These are phyloP conservation scores for Anastatus disparis DNA, from an alignment of 1,140 invertebrate species.

Conservation along the genomic window DNA sequence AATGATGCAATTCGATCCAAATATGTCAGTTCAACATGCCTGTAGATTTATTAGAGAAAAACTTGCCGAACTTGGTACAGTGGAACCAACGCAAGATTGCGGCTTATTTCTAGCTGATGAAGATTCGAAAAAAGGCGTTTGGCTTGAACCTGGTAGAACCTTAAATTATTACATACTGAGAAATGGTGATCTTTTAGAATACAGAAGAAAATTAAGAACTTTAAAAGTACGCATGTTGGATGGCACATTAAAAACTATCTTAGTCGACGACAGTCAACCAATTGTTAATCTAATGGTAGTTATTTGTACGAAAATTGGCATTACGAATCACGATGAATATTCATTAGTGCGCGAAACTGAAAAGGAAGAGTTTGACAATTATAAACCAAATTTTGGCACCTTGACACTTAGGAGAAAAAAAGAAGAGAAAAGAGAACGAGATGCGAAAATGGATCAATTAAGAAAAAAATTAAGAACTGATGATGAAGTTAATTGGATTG, in stretches of 20 bases:
- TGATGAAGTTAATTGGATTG: slow-evolving; percentile 99
- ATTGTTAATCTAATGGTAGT: slow-evolving; percentile 98
- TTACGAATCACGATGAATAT: slow-evolving; percentile 99
- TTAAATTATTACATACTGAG: slow-evolving; percentile 97
- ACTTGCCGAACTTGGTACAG: slow-evolving; percentile 83
- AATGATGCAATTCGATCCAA: slow-evolving; percentile 97
- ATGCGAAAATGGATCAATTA: slow-evolving; percentile 97
- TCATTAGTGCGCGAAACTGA: slow-evolving; percentile 90
- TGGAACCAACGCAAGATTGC: slow-evolving; percentile 92
- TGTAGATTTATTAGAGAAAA: slow-evolving; percentile 95
- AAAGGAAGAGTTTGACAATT: slow-evolving; percentile 83
- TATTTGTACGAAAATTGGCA: slow-evolving; percentile 98
- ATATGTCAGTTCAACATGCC: slow-evolving; percentile 93
- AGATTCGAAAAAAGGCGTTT: slow-evolving; percentile 96
- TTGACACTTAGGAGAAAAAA: slow-evolving; percentile 85
- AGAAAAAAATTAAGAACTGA: slow-evolving; percentile 98
- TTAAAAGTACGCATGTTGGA: slow-evolving; percentile 95
- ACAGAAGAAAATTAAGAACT: slow-evolving; percentile 91
- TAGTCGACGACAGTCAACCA: slow-evolving; percentile 98
- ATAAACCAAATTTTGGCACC: slow-evolving; percentile 84
- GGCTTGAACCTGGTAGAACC: slow-evolving; percentile 92
- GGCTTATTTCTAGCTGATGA: slow-evolving; percentile 96
- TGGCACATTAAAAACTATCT: slow-evolving; percentile 91
- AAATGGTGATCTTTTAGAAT: slow-evolving; percentile 94
- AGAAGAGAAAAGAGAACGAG: slow-evolving; percentile 85